Percentiles rank a stretch among this genome's conserved stretches.
These are phyloP conservation scores for Elysia crispata DNA, from an alignment of 2,888 invertebrate species.

Conservation along the genomic window DNA sequence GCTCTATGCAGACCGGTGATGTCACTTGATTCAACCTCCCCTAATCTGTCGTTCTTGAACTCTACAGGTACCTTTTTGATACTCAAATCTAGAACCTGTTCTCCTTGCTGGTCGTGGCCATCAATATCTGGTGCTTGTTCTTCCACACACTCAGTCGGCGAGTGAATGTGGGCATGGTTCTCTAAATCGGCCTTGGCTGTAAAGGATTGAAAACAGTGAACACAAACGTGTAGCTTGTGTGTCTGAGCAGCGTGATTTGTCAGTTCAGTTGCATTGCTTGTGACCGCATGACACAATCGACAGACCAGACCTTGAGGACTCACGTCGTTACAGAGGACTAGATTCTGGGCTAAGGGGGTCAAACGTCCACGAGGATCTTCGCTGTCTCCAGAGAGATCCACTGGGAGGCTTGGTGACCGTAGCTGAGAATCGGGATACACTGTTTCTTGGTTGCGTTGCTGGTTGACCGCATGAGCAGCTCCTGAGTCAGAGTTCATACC, in stretches of 20 bases:
- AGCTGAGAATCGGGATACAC: background rate
- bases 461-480: background rate
- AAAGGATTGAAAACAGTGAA: conserved; percentile 64
- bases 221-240: conserved; percentile 64
- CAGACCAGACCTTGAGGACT: conserved; percentile 55
- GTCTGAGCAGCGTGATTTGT: conserved; percentile 61
- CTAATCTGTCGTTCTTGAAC: background rate
- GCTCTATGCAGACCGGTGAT: background rate
- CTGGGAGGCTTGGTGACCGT: background rate
- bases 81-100: conserved; percentile 28
- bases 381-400: conserved; percentile 40
- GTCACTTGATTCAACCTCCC: no score
- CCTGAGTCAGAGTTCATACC: background rate
- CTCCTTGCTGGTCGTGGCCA: background rate
- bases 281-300: conserved; percentile 58
- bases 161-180: conserved; percentile 66
- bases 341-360: conserved; percentile 16
- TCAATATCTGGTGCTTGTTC: conserved; percentile 55
- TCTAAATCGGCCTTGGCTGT: conserved; percentile 67
- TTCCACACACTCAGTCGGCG: conserved; percentile 62
- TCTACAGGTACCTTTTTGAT: conserved; percentile 17
- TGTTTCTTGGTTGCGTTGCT: background rate
- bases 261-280: conserved; percentile 56
- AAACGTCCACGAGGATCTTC: background rate
- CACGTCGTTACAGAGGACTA: conserved; percentile 27